phyloP scores from a whole-genome alignment of 2,888 invertebrate genomes.

The Cylloceria caligata region DNA sequence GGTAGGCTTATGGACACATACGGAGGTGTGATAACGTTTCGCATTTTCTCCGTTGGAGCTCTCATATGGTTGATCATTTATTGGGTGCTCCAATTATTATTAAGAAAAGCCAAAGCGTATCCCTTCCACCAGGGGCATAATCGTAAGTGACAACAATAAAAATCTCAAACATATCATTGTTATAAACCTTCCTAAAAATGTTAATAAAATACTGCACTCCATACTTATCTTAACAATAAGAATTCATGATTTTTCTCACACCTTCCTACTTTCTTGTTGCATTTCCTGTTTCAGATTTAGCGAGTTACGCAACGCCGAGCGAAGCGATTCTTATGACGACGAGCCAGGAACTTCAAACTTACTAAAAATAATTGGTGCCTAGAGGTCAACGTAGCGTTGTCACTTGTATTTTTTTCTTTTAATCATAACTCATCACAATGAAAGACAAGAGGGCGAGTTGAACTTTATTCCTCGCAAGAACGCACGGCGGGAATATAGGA shows the following conservation, averaged over 20 bases:
- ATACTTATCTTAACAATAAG: neutral
- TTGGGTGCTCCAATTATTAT: slow-evolving; percentile 80
- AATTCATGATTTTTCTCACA: slow-evolving; percentile 26
- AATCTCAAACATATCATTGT: slow-evolving; percentile 49
- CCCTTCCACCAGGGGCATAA: slow-evolving; percentile 81
- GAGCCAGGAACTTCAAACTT: slow-evolving; percentile 83
- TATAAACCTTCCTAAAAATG: neutral
- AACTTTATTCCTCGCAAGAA: neutral
- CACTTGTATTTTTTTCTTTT: slow-evolving; percentile 35
- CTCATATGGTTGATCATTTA: slow-evolving; percentile 85
- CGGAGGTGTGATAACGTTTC: slow-evolving; percentile 90
- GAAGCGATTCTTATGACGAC: slow-evolving; percentile 88
- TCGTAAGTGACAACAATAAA: slow-evolving; percentile 79
- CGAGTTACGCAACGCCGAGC: slow-evolving; percentile 87
- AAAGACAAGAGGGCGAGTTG: slow-evolving; percentile 6
- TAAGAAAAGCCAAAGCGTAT: slow-evolving; percentile 79
- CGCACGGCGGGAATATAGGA: too few species aligned
- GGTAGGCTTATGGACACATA: slow-evolving; percentile 89
- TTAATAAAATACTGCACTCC: neutral
- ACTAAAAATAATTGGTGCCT: slow-evolving; percentile 71
- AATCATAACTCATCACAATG: slow-evolving; percentile 3
- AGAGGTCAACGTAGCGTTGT: slow-evolving; percentile 47
- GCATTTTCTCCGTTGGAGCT: slow-evolving; percentile 90
- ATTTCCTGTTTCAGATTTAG: slow-evolving; percentile 83
- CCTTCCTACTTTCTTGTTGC: slow-evolving; percentile 36